Base-by-base conservation (phyloP, 2,888 invertebrate species). In the Nomada hirtipes region DNA sequence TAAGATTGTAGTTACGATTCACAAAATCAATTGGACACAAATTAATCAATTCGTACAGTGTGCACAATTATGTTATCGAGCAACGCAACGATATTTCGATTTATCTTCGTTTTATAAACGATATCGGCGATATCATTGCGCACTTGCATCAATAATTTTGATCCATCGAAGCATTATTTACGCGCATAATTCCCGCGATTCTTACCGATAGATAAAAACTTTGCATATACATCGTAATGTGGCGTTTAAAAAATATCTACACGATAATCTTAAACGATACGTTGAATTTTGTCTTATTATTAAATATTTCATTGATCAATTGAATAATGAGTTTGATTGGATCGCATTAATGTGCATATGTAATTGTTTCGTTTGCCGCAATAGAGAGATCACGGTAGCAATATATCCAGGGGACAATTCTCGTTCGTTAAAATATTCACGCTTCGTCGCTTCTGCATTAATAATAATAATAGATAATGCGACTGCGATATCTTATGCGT, bases 281-380 rank as follows among this genome's bases (percentile, higher is more conserved):
- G 4, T 36, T 15, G 26, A n/a, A 36, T 42, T 72, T 50, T 47
- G 23, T 64, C 18, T 36, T 44, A 2, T 13, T 20, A 2, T 23
- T 53, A 60, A 44, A 72, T 44, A 55, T 53, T 61, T 78, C 15
- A 67, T 61, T 60, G 47, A 79, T 68, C 20, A 61, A 80, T 73
- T 55, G 73, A 52, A 57, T 63, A 73, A 73, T 57, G 23, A 44
- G 23, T 79, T 73, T 68, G 52, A 79, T 63, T 79, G 67, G 36
- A 72, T 79, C 67, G 44, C 13, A 67, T 63, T 63, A 79, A 79
- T 67, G 55, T 63, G 29, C 15, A 63, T 76, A 36, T 36, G 36
- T 36, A 64, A 76, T 79, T 80, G 57, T 68, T 63, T 79, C 26
- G 44, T 55, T 72, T 26, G 42, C 36, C 60, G 15, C 50, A 53